These are phyloP conservation scores for Campylorhamphus procurvoides DNA, from an alignment of 2,113 vertebrate species.

Conservation along the genomic window DNA sequence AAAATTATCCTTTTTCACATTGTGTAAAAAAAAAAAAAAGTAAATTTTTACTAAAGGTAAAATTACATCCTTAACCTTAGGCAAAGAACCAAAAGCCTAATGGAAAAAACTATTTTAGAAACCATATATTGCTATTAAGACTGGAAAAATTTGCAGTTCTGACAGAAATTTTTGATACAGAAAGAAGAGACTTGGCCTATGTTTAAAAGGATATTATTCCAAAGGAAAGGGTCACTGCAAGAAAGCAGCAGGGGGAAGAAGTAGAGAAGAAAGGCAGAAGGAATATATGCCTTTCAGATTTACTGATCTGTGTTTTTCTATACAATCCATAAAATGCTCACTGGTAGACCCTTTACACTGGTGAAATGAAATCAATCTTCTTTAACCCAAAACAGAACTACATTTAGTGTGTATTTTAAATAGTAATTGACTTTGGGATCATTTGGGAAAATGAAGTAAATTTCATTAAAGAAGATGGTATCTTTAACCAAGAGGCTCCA, in stretches of 20 bases:
- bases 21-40: neutral
- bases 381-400: neutral
- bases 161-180: neutral
- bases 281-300: neutral
- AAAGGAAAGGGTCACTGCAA: neutral
- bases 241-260: neutral
- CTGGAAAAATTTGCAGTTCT: neutral
- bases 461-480: conserved; percentile 10
- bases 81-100: neutral
- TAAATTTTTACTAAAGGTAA: neutral
- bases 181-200: neutral
- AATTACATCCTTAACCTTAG: neutral
- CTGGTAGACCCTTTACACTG: neutral
- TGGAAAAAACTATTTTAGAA: neutral
- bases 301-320: neutral
- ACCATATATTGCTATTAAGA: neutral
- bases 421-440: neutral
- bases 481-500: neutral
- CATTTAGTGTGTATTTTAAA: neutral
- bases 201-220: neutral
- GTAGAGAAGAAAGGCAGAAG: neutral
- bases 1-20: neutral
- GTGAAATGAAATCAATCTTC: neutral
- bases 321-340: neutral
- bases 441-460: neutral